Evolutionary conservation across 2,113 vertebrate genomes (phyloP).

Genomic region (Spheniscus mendiculus): DNA sequence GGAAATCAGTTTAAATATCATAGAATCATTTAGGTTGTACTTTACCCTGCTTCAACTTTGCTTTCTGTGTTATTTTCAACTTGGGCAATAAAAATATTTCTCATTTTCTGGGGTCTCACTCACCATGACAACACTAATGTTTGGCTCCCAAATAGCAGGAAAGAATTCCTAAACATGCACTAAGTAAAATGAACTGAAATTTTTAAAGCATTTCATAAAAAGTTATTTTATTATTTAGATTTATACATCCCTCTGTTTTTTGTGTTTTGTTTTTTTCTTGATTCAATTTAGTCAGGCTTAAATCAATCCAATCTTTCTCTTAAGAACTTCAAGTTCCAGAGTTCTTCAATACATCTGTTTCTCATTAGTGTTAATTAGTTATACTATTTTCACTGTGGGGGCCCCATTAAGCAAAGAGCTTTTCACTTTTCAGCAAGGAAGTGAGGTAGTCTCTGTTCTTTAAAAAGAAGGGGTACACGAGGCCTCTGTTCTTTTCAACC

Average conservation of each 20-base stretch:
- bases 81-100: background rate
- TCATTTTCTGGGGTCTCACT: background rate
- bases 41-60: background rate
- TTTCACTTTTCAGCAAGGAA: constrained; percentile 34
- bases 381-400: constrained; percentile 16
- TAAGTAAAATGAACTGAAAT: background rate
- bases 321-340: constrained; percentile 4
- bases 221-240: background rate
- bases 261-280: background rate
- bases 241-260: background rate
- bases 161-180: background rate
- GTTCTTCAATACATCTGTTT: constrained; percentile 26
- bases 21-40: background rate
- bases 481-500: background rate
- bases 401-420: constrained; percentile 29
- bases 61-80: background rate
- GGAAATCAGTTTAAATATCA: background rate
- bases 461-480: background rate
- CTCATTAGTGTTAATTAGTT: constrained; percentile 45
- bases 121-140: background rate
- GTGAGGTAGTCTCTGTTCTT: background rate
- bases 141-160: background rate
- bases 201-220: background rate
- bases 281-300: background rate
- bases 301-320: constrained; percentile 15